These are phyloP conservation scores for Drosophila maculinotata DNA, from an alignment of 2,888 invertebrate genomes.

Conservation along the genomic window DNA sequence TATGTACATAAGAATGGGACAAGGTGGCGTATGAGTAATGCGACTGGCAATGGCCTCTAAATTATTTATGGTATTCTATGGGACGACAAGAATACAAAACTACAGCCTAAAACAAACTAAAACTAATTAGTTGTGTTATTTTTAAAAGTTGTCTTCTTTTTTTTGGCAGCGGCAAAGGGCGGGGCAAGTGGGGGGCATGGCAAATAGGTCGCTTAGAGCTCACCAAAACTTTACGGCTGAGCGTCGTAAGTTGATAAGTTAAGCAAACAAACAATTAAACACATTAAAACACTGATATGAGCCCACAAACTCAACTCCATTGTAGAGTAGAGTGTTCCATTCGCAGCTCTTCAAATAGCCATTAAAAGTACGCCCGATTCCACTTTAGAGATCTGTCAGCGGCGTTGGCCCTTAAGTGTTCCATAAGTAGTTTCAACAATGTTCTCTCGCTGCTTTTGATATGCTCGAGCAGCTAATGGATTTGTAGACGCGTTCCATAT, in stretches of 20 bases:
- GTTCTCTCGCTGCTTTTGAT: background rate
- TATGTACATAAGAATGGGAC: background rate
- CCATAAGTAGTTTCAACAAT: conserved; percentile 5
- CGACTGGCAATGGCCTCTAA: conserved; percentile 1
- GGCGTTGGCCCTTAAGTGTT: conserved; percentile 19
- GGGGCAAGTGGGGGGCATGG: background rate
- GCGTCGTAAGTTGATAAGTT: conserved; percentile 10
- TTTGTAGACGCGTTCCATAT: conserved; percentile 1
- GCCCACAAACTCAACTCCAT: background rate
- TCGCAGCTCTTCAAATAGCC: conserved; percentile 17
- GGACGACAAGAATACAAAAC: background rate
- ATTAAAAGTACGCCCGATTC: conserved; percentile 9
- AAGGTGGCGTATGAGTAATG: conserved; percentile 10
- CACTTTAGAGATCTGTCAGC: conserved; percentile 20
- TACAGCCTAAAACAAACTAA: background rate
- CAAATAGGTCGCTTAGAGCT: conserved; percentile 13
- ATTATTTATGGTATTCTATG: background rate
- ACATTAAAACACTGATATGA: conserved; percentile 3
- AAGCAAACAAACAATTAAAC: conserved; percentile 13
- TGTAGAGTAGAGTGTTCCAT: too few species aligned
- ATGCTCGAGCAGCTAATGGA: conserved; percentile 18
- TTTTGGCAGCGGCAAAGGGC: too few species aligned
- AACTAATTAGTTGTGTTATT: conserved; percentile 8
- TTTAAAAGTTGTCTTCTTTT: background rate
- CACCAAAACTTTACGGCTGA: background rate